Percentiles rank a stretch among this genome's conserved stretches.
Conservation (phyloP, 1,140 invertebrate genomes). For the Mylabris phalerata region DNA sequence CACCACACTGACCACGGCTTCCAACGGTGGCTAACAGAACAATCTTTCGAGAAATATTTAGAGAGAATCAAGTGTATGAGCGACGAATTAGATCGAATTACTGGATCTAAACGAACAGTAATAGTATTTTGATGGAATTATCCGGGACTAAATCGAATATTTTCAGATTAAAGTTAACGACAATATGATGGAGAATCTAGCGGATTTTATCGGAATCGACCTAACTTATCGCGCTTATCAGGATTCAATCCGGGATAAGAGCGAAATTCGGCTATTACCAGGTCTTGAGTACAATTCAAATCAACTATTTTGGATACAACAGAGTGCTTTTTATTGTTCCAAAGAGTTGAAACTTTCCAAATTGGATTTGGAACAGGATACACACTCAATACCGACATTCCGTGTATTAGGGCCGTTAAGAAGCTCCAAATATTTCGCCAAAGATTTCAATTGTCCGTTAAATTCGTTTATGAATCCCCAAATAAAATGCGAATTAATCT, state of each 20-base stretch:
- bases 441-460: constrained; percentile 5
- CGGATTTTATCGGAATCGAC: constrained; percentile 51
- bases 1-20: not conserved
- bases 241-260: not conserved
- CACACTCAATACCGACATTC: not conserved
- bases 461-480: not conserved
- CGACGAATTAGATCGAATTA: not conserved
- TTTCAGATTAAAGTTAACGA: not conserved
- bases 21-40: no score
- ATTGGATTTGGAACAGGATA: not conserved
- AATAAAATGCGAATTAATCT: not conserved
- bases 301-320: constrained; percentile 10
- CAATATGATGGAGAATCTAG: constrained; percentile 77
- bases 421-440: not conserved
- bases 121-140: not conserved
- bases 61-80: not conserved
- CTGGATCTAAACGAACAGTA: not conserved
- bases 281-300: constrained; percentile 1
- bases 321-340: not conserved
- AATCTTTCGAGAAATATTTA: not conserved
- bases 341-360: not conserved
- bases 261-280: not conserved
- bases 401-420: not conserved
- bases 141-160: not conserved
- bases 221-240: constrained; percentile 1